These are phyloP conservation scores for Sinotaia quadrata DNA, from an alignment of 2,888 invertebrate genomes.

Conservation along the genomic window DNA sequence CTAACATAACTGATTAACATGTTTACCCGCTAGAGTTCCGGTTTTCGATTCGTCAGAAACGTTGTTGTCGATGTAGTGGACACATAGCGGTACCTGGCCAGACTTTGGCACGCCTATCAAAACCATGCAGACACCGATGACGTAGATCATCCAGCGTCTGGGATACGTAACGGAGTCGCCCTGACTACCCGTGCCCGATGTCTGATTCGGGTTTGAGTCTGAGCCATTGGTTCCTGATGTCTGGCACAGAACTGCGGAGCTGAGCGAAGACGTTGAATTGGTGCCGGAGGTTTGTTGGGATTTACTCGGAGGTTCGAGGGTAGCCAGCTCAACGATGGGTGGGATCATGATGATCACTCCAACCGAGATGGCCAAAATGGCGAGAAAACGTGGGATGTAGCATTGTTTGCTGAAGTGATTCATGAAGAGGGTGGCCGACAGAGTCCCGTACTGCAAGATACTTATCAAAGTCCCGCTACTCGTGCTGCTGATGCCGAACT, in stretches of 20 bases:
- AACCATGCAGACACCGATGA: background rate
- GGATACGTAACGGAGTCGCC: too few species aligned
- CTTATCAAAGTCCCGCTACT: background rate
- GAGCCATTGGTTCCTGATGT: too few species aligned
- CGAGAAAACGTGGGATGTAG: constrained; percentile 1
- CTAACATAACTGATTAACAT: too few species aligned
- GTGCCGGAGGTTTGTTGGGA: background rate
- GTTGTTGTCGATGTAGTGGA: constrained; percentile 10
- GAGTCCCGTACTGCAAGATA: background rate
- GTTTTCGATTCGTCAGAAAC: background rate
- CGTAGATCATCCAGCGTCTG: background rate
- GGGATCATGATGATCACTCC: background rate
- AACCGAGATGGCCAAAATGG: background rate
- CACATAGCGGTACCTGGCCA: background rate
- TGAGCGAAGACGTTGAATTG: background rate
- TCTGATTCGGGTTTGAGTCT: background rate
- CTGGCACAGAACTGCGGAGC: background rate
- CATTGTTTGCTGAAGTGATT: background rate
- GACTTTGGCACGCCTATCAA: background rate
- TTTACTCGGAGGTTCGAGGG: too few species aligned
- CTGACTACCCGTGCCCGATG: background rate
- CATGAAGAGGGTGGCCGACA: background rate
- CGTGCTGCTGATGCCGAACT: constrained; percentile 3
- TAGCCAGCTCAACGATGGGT: background rate
- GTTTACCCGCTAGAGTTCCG: background rate